These are phyloP conservation scores for Myripristis murdjan DNA, from an alignment of 2,797 vertebrate genomes.

Conservation along the genomic window DNA sequence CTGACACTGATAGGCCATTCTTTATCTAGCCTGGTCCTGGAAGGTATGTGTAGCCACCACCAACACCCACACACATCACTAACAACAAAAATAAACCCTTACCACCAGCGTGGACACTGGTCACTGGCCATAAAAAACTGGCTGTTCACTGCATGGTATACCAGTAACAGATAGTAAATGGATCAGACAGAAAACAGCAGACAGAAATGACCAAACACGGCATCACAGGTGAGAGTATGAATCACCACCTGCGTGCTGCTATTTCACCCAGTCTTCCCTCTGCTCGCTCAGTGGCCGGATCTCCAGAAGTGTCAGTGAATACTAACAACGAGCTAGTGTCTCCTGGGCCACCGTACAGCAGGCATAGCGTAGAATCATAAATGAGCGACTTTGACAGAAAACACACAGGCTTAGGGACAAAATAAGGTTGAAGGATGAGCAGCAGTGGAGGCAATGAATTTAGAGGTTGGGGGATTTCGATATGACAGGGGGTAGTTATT, in stretches of 20 bases:
- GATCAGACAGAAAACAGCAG: slow-evolving; percentile 24
- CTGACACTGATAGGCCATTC: slow-evolving; percentile 73
- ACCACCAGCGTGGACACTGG: slow-evolving; percentile 50
- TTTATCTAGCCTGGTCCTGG: slow-evolving; percentile 78
- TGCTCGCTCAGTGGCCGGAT: slow-evolving; percentile 61
- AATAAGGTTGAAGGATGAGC: slow-evolving; percentile 80
- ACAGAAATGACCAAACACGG: slow-evolving; percentile 20
- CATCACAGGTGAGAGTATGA: slow-evolving; percentile 60
- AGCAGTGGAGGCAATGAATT: slow-evolving; percentile 82
- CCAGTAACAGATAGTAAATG: slow-evolving; percentile 34
- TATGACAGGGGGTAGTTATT: slow-evolving; percentile 85
- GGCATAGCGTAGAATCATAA: slow-evolving; percentile 74
- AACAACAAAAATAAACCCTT: slow-evolving; percentile 74
- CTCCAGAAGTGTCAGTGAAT: slow-evolving; percentile 77
- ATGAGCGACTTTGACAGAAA: slow-evolving; percentile 83
- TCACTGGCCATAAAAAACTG: slow-evolving; percentile 57
- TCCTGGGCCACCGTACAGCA: slow-evolving; percentile 71
- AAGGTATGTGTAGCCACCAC: slow-evolving; percentile 60
- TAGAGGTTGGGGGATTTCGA: slow-evolving; percentile 81
- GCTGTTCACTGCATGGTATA: slow-evolving; percentile 25
- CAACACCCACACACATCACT: slow-evolving; percentile 51
- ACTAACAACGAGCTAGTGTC: slow-evolving; percentile 75
- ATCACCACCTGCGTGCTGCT: slow-evolving; percentile 62
- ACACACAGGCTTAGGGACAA: slow-evolving; percentile 71
- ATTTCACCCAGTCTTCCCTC: slow-evolving; percentile 48